Base-by-base conservation (phyloP, 2,888 invertebrate genomes). In the Limnephilus marmoratus region DNA sequence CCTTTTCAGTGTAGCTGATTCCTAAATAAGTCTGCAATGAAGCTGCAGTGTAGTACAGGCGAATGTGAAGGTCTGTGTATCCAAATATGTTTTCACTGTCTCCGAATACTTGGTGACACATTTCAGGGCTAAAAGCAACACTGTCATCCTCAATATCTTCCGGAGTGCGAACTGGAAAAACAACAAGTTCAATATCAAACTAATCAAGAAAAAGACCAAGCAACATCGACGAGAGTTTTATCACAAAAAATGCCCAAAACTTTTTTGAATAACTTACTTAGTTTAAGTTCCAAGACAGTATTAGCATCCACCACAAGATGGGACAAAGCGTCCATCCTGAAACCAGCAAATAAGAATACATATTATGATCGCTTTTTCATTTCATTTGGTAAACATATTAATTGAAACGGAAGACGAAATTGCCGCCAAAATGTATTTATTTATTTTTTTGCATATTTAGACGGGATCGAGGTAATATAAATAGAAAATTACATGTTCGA, bases 81-180 rank as follows among this genome's bases (percentile, higher is more conserved):
- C 99, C 99, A 96, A 99, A 99, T 95, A 99, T 99, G 93, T 97
- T 98, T 96, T 99, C 99, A 94, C 97, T 97, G 94, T 98, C 98
- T 9, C 98, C 99, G 95, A 99, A 99, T 92, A 99, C 97, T 95
- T 99, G 99, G 96, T 99, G 98, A 90, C 98, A 98, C 98, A 99
- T 98, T 91, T 97, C 97, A 0, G 99, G 98, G 81, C 97, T 96
- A 94, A 99, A 99, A 80, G 96, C 95, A 13, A 95, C 95, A 1
- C 96, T 95, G 68, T 97, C 97, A 95, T 98, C 96, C 93, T 97
- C 96, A 80, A 98, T 95, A 95, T 98, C 98, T 81, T 96, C 95
- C 37, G 96, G 95, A 92, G 95, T 95, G 90, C 97, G 96, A 90
- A 98, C 97, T 97, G 94, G 88, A 94, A 94, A 29, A 29, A 94